These are phyloP conservation scores for Mermis nigrescens DNA, from an alignment of 2,888 invertebrate genomes.

Conservation along the genomic window DNA sequence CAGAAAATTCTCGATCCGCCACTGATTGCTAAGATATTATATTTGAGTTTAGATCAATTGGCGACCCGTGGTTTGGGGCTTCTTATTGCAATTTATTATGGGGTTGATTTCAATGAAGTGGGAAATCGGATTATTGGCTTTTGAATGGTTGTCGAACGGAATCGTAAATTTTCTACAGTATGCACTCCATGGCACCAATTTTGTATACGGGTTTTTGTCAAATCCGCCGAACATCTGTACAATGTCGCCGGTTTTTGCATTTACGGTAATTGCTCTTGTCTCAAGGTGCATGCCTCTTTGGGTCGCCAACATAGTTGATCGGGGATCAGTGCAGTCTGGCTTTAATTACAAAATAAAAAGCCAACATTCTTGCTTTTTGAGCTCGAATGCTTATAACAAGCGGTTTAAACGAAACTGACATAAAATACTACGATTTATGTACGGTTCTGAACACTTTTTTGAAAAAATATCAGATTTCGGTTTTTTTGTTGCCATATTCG, in stretches of 20 bases:
- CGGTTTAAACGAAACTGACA: too few species aligned
- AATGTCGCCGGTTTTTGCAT: constrained; percentile 52
- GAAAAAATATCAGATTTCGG: too few species aligned
- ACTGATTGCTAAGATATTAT: background rate
- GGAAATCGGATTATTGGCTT: constrained; percentile 52
- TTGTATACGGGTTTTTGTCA: constrained; percentile 50
- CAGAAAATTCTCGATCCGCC: background rate
- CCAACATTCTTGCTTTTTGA: too few species aligned
- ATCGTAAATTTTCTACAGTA: constrained; percentile 57
- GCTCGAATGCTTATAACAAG: too few species aligned
- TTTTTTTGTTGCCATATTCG: too few species aligned
- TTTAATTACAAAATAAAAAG: too few species aligned
- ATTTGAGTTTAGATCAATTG: constrained; percentile 36
- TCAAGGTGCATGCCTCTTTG: too few species aligned
- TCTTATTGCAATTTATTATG: constrained; percentile 61
- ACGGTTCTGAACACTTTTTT: too few species aligned
- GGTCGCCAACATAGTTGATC: too few species aligned
- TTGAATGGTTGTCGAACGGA: constrained; percentile 48
- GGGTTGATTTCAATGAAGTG: constrained; percentile 68
- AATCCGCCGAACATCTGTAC: constrained; percentile 21
- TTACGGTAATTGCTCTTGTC: too few species aligned
- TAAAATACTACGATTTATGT: too few species aligned
- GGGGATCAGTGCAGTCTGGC: too few species aligned
- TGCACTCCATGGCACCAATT: constrained; percentile 56
- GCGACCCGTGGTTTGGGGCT: constrained; percentile 58